Base-by-base conservation (phyloP, 2,888 invertebrate species). In the Pycnomerus fuliginosus region DNA sequence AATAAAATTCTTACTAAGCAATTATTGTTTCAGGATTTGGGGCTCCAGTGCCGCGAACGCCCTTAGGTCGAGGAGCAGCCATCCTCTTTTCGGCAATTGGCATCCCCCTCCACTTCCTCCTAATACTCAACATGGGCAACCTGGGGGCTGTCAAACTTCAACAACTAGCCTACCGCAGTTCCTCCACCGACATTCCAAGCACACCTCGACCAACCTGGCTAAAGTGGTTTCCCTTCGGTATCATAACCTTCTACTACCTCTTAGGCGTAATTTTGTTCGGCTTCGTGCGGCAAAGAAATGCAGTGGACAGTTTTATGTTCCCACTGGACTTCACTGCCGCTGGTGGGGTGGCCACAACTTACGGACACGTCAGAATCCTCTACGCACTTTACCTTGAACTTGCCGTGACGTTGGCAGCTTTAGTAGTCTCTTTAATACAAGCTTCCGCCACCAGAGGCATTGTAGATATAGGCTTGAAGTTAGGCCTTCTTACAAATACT, bases 261-360 rank as follows among this genome's bases (percentile, higher is more conserved):
- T 47, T 76, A 22, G 85, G 85, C 0, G 76, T 80, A 28, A 50
- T 80, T 0, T 63, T 75, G 12, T 85, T 85, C 55, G 85, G 85
- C 1, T 71, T 80, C 10, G 69, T 76, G 1, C 71, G 84, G 30
- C 65, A 70, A 3, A 71, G 76, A 41, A 66, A 72, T 1, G 61
- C 77, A 1, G 65, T 78, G 2, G 81, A 82, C 28, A 72, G 78
- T 44, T 62, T 81, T 12, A 73, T 84, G 70, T 86, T 85, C 59
- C 85, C 85, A 0, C 60, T 85, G 47, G 83, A 85, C 62, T 85
- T 86, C 56, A 84, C 85, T 3, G 83, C 83, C 0, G 80, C 79
- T 1, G 84, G 85, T 1, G 84, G 84, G 1, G 77, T 85, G 16
- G 82, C 82, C 3, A 74, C 71, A 13, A 80, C 82, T 15, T 69